Percentiles rank a stretch among this genome's conserved stretches.
These are phyloP conservation scores for Quadroppia sp. DNA, from an alignment of 2,888 invertebrate species.

Conservation along the genomic window DNA sequence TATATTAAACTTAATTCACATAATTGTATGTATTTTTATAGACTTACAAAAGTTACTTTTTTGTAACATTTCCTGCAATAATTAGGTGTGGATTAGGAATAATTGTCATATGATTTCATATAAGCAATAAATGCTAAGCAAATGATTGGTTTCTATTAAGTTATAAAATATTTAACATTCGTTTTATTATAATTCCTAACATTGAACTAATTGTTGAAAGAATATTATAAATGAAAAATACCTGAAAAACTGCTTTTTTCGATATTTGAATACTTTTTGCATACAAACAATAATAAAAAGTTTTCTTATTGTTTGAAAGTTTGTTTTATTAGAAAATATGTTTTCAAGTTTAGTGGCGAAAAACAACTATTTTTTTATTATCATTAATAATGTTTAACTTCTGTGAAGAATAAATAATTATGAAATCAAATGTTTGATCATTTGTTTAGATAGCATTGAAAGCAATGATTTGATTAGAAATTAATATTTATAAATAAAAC, in stretches of 20 bases:
- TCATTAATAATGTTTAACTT: too few relatives aligned
- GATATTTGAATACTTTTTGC: background rate
- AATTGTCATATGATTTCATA: background rate
- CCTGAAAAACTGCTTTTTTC: background rate
- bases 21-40: too few relatives aligned
- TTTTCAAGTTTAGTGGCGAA: too few relatives aligned
- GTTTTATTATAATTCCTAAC: background rate
- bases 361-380: too few relatives aligned
- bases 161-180: background rate
- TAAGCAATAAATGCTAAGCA: background rate
- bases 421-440: too few relatives aligned
- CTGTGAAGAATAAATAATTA: too few relatives aligned
- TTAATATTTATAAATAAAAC: background rate
- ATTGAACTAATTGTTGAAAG: slow-evolving; percentile 1
- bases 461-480: background rate
- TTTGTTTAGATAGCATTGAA: background rate
- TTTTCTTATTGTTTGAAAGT: too few relatives aligned
- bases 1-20: too few relatives aligned
- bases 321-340: too few relatives aligned
- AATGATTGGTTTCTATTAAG: background rate
- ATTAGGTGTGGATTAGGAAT: background rate
- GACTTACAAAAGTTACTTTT: too few relatives aligned
- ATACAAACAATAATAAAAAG: background rate
- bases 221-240: background rate
- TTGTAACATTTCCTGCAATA: background rate